Base-by-base conservation (phyloP, 2,888 invertebrate genomes). In the Gerosis bhagava region DNA sequence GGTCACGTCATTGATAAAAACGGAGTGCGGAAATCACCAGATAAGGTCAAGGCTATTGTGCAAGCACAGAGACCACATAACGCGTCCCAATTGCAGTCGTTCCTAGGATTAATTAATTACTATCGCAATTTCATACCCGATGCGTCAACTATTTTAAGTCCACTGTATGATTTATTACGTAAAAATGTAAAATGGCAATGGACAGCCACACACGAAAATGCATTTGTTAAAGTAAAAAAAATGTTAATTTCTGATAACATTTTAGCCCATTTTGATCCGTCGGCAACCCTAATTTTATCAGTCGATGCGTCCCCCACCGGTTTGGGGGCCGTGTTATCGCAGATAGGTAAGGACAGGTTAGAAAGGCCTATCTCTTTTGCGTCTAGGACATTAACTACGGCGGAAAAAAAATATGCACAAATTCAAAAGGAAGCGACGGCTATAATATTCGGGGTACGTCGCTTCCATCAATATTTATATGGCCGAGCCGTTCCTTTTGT, bases 71-170 rank as follows among this genome's bases (percentile, higher is more conserved):
- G 15, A 1, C 67, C 63, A 0, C 50, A 31, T 1, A 59, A 51
- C 19, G 50, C 56, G 2, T 24, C 26, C 1, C 54, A 56, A 21
- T 37, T 62, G 4, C 56, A 63, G 40, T 35, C 56, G 12, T 63
- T 63, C 47, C 36, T 63, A 32, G 64, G 64, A 0, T 15, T 65
- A 0, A 48, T 59, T 2, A 64, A 62, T 51, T 64, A 63, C 42
- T 63, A 64, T 37, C 49, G 60, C 10, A 57, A 56, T 49, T 62
- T 62, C 47, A 53, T 63, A 21, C 63, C 60, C 0, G 52, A 56
- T 25, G 58, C 59, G 2, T 59, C 61, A 0, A 11, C 53, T 0
- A 6, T 56, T 3, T 25, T 63, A 11, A 45, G 28, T 10, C 59
- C 65, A 0, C 42, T 63, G 1, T 54, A 62, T 44, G 45, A 51